Base-by-base conservation (phyloP, 2,113 vertebrate species). In the Tinamus guttatus region DNA sequence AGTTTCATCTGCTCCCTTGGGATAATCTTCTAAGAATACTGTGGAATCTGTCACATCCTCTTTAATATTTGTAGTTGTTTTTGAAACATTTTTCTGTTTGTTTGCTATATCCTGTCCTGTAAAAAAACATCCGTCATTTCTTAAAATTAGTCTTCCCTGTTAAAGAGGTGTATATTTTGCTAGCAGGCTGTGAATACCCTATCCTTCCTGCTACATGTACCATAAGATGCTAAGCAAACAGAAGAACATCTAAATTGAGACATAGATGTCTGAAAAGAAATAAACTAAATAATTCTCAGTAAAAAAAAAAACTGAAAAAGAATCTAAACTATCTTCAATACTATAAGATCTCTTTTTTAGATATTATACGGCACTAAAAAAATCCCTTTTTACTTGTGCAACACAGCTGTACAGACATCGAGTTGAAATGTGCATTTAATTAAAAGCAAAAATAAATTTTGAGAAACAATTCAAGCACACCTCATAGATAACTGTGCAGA, bases 101-200 rank as follows among this genome's bases (percentile, higher is more conserved):
- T 94, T 97, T 97, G 77, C 90, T 93, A 89, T 90, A 90, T 95
- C 92, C 85, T 93, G 92, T 74, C 69, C 92, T 85, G 85, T 40
- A 65, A 83, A 80, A 77, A 96, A 94, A 87, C 60, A 89, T 96
- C 95, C 49, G 11, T 73, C 87, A 45, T 70, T 94, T 93, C 58
- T 90, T 96, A 95, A 90, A 93, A 90, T 92, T 96, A 95, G 90
- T 88, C 59, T 93, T 93, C 90, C 43, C 81, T 94, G 21, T 81
- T 89, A 62, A 3, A 69, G 88, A 85, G 58, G 49, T 93, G 58
- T 90, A 81, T 96, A 90, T 96, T 96, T 97, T 96, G 58, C 85
- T 92, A 87, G 52, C 65, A 92, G 85, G 80, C 76, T 95, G 79
- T 94, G 91, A 89, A 85, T 93, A 86, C 20, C 25, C 62, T 86